These are phyloP conservation scores for Willisornis vidua DNA, from an alignment of 2,113 vertebrate species.

Conservation along the genomic window DNA sequence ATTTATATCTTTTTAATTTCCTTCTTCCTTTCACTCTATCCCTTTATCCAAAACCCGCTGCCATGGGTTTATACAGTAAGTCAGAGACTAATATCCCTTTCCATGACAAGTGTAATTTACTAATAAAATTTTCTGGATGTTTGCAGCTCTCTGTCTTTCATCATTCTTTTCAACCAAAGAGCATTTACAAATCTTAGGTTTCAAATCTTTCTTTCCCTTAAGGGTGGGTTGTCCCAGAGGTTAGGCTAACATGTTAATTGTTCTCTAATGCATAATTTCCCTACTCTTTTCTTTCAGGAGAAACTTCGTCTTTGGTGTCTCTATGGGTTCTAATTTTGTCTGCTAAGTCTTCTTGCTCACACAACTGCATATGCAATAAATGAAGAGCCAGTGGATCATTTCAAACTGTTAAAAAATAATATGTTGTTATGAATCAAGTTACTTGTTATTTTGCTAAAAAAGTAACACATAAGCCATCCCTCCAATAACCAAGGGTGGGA, in stretches of 20 bases:
- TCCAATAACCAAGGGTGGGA: neutral
- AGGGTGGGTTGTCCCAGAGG: too few relatives aligned
- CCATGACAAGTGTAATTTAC: neutral
- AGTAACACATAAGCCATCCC: neutral
- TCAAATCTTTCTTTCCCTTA: neutral
- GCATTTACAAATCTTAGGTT: neutral
- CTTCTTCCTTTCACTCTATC: neutral
- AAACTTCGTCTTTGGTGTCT: neutral
- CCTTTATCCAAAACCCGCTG: neutral
- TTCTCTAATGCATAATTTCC: neutral
- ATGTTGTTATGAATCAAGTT: neutral
- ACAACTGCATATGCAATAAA: neutral
- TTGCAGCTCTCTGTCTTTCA: neutral
- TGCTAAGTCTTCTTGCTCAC: neutral
- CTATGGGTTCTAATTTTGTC: neutral
- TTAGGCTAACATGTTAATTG: neutral
- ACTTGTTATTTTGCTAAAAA: neutral
- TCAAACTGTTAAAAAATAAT: neutral
- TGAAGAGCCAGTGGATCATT: neutral
- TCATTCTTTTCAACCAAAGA: fast-evolving
- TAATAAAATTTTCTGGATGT: neutral
- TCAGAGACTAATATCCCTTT: neutral
- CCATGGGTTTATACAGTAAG: neutral
- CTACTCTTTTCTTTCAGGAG: neutral
- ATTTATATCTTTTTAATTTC: neutral